phyloP scores from a whole-genome alignment of 2,113 vertebrate genomes.

The Seriola quinqueradiata region DNA sequence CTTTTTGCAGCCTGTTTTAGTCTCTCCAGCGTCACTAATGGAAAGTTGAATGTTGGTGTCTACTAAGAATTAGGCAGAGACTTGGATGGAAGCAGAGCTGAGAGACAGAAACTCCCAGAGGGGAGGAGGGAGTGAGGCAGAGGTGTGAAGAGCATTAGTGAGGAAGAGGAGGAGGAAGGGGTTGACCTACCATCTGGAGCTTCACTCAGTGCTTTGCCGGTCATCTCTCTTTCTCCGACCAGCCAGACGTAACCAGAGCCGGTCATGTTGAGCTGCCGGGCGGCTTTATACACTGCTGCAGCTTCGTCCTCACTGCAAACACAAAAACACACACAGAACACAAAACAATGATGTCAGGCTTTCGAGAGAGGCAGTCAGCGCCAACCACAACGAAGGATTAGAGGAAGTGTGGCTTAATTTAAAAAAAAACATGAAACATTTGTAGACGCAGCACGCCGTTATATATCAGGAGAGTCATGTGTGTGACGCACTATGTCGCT shows the following conservation, averaged over 20 bases:
- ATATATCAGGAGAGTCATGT: too few relatives aligned
- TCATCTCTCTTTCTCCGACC: slow-evolving; percentile 97
- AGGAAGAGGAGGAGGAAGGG: slow-evolving; percentile 5
- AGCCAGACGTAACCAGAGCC: slow-evolving; percentile 98
- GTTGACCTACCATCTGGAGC: slow-evolving; percentile 92
- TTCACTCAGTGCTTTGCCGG: slow-evolving; percentile 94
- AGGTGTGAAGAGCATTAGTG: slow-evolving; percentile 3
- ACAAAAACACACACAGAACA: slow-evolving; percentile 52
- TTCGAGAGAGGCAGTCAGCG: too few relatives aligned
- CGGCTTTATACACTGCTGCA: slow-evolving; percentile 92
- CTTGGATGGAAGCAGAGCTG: slow-evolving; percentile 70
- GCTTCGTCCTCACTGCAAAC: slow-evolving; percentile 94
- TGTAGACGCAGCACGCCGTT: too few relatives aligned
- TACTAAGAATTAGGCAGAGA: neutral
- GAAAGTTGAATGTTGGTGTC: neutral
- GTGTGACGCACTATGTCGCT: too few relatives aligned
- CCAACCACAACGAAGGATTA: too few relatives aligned
- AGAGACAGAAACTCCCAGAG: slow-evolving; percentile 17
- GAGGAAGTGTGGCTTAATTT: too few relatives aligned
- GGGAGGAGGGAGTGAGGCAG: neutral
- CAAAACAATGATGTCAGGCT: too few relatives aligned
- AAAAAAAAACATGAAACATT: too few relatives aligned
- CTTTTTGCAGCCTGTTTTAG: neutral
- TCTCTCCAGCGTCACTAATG: neutral
- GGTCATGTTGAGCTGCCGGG: slow-evolving; percentile 97